Evolutionary conservation across 2,888 invertebrate species (phyloP), one percentile per base, ranked within the genome.

Genomic region (Tiliacea aurago): DNA sequence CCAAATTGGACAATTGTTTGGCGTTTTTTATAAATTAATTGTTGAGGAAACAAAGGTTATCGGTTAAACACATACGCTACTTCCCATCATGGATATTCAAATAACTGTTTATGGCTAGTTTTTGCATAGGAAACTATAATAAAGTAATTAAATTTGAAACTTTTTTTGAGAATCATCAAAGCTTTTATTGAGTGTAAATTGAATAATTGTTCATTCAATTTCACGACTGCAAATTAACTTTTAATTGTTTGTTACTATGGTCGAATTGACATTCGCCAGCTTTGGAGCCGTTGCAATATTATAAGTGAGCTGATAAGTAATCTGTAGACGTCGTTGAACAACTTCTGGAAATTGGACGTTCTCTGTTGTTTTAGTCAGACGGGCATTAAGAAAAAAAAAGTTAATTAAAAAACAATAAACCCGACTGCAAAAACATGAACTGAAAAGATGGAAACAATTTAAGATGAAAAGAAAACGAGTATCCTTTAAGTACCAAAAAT

Each of bases 71-170:
- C 64, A 58, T 71, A 66, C 49, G 69, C 53, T 80, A 75, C 69
- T 81, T 84, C 84, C 84, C 76, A 80, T 51, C 71, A 69, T 45
- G 28, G 47, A 63, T 47, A 61, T 63, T 49, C 5, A 55, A 66
- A 58, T 69, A 79, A 80, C 62, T 66, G 59, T 67, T 70, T 53
- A 59, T 59, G 28, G 18, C 7, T 28, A n/a, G 18, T 68, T 68
- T 81, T 69, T 62, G 47, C 23, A 55, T 45, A 79, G 58, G 66
- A 79, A 78, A 53, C 53, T 63, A 78, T 62, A 47, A 53, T 76
- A 41, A 28, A 76, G 56, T 23, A 0, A 67, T 76, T 47, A 41
- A 58, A 7, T 65, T 37, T 43, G 0, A 47, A 53, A 56, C 47
- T 9, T 37, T 49, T 55, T 62, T 53, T 65, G 23, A 77, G 4